Conservation (phyloP, 2,113 vertebrate genomes). For the Tonatia bakeri region DNA sequence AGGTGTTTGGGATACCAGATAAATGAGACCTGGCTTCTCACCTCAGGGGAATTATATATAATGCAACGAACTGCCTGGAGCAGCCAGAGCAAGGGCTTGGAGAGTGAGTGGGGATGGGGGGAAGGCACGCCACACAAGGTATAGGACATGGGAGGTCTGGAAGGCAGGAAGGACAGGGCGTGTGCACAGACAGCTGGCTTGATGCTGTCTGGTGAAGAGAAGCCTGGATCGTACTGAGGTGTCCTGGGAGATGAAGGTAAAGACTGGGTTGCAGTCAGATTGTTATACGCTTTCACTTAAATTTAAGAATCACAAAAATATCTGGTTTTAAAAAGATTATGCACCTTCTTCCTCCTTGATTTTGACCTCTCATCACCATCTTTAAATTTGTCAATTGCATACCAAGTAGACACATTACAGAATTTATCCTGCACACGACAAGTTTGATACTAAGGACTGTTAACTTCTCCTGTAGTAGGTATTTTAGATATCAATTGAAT, state of each 20-base stretch:
- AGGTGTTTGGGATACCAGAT: too few species aligned
- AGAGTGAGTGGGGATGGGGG: not conserved
- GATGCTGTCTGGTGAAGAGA: not conserved
- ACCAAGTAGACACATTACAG: not conserved
- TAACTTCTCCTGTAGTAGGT: not conserved
- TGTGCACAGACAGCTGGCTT: not conserved
- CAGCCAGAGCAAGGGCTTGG: not conserved
- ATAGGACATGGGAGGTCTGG: not conserved
- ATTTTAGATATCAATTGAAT: not conserved
- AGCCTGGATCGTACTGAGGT: not conserved
- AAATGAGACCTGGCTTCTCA: not conserved
- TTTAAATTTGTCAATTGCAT: not conserved
- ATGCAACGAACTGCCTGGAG: not conserved
- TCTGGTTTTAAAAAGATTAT: not conserved
- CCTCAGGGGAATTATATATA: not conserved
- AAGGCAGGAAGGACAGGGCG: not conserved
- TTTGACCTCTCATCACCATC: not conserved
- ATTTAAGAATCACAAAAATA: not conserved
- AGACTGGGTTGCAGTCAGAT: not conserved
- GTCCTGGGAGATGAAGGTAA: not conserved
- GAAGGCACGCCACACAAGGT: too few species aligned
- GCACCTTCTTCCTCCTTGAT: not conserved
- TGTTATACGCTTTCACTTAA: not conserved
- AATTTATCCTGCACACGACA: not conserved
- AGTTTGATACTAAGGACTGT: not conserved